phyloP scores from a whole-genome alignment of 2,797 vertebrate genomes.

The Carduelis carduelis region DNA sequence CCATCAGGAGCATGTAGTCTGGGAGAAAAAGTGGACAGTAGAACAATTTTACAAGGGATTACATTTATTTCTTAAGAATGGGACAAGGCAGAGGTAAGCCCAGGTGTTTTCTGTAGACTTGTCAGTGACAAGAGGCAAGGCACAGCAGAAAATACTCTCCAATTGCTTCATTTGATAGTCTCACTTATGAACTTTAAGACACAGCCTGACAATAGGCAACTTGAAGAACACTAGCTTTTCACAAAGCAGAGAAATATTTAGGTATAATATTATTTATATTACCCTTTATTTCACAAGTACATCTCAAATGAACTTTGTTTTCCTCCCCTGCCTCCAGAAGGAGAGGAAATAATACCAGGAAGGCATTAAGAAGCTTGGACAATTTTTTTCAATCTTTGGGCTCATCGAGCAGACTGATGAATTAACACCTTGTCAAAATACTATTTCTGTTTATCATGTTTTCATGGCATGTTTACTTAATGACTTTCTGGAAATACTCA shows the following conservation, averaged over 20 bases:
- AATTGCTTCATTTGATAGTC: neutral
- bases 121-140: neutral
- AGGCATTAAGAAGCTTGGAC: neutral
- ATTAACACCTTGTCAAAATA: neutral
- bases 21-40: neutral
- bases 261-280: neutral
- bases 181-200: neutral
- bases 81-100: neutral
- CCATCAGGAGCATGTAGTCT: neutral
- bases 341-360: neutral
- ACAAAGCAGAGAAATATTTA: neutral
- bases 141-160: neutral
- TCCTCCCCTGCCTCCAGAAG: neutral
- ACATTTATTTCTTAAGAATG: neutral
- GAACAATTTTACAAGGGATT: neutral
- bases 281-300: neutral
- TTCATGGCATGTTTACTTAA: neutral
- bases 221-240: neutral
- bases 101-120: neutral
- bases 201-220: neutral
- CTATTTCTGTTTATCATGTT: neutral
- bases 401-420: neutral
- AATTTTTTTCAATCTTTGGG: neutral
- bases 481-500: constrained; percentile 5
- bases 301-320: neutral